A percentile compares a stretch with the other conserved stretches of the same genome.
Evolutionary conservation across 30 jellyfish, hydroid and myxozoan species (phyloP).

Genomic region (Hydractinia echinata): DNA sequence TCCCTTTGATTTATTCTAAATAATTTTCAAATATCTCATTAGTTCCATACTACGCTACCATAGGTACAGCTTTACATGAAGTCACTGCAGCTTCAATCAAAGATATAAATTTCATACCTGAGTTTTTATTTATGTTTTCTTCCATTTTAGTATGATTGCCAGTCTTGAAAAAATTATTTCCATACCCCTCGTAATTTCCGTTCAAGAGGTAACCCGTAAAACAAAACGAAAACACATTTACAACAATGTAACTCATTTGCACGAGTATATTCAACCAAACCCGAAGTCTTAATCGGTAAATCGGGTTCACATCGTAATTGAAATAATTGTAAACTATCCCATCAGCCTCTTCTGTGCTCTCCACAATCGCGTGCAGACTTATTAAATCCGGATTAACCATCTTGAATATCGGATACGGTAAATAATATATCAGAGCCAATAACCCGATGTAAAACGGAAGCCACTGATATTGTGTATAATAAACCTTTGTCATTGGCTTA

Average conservation of each 20-base stretch:
- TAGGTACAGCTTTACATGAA: no score
- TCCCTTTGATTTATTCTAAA: no score
- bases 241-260: neutral
- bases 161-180: neutral
- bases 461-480: constrained; percentile 14
- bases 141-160: neutral
- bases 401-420: constrained; percentile 8
- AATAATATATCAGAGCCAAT: neutral
- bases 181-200: neutral
- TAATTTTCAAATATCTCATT: no score
- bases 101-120: no score
- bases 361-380: neutral
- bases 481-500: neutral
- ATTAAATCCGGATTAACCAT: neutral
- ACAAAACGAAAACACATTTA: neutral
- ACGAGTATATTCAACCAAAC: constrained; percentile 6
- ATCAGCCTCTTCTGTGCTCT: neutral
- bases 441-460: constrained; percentile 17
- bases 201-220: neutral
- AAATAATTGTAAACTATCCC: neutral
- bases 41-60: no score
- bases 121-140: no score
- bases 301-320: constrained; percentile 9
- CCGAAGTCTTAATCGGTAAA: neutral
- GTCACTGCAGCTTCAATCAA: no score